Base-by-base conservation (phyloP, 2,888 invertebrate species). In the Dasysyrphus albostriatus region DNA sequence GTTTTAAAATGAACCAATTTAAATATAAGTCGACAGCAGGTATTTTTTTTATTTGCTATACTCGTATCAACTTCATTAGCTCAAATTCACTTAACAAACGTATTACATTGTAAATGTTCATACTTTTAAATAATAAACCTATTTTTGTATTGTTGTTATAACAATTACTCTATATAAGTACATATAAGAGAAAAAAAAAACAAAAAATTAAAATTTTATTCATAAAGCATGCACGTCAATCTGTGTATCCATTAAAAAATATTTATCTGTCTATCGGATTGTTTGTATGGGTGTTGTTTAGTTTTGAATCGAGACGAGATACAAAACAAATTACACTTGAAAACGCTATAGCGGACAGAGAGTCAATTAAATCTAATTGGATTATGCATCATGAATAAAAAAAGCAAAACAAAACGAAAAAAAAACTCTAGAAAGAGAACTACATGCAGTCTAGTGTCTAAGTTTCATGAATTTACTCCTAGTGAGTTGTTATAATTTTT, bases 351-450 rank as follows among this genome's bases (percentile, higher is more conserved):
- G 67, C 88, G 79, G 49, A 80, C 79, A 65, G 44, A 73, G 82
- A 88, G 79, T 88, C 83, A 88, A 88, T 88, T 88, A 88, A 88
- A 78, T 77, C 88, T 88, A 88, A 88, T 88, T 88, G 88, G 83
- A 88, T 88, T 88, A 87, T 75, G 75, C 49, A 72, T n/a, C 54
- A 59, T 51, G 61, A 59, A 77, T 58, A 51, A 73, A 67, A 51
- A 67, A 9, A n/a, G n/a, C n/a, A n/a, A n/a, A n/a, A n/a, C n/a
- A n/a, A n/a, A n/a, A n/a, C n/a, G n/a, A n/a, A n/a, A 58, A 19
- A 44, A 34, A 76, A 54, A 69, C 16, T 44, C n/a, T 47, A 14
- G 19, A 24, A 42, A 42, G 12, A 14, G 3, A 24, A 24, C 4
- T 19, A 19, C 19, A 5, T 49, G 49, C 19, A 19, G 16, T 16